Evolutionary conservation across 1,140 invertebrate genomes (phyloP).

Genomic region (Brachionus rotundiformis): DNA sequence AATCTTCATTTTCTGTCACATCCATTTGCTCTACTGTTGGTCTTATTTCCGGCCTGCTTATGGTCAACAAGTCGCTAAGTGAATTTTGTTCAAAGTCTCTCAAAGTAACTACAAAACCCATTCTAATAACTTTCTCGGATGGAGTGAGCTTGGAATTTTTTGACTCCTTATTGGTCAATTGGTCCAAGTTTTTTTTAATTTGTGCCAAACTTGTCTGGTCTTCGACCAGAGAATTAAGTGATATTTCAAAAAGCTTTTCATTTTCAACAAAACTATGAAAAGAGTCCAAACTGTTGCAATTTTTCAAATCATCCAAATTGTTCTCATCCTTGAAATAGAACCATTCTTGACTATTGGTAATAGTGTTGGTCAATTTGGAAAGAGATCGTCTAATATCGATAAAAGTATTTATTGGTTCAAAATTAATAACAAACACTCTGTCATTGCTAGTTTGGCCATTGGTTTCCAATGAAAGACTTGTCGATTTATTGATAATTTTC

Average conservation of each 20-base stretch:
- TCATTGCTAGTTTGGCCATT: neutral
- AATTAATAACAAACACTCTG: neutral
- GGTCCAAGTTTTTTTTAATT: conserved; percentile 8
- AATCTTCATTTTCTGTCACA: neutral
- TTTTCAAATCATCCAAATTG: neutral
- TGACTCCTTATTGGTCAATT: neutral
- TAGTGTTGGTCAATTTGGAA: conserved; percentile 23
- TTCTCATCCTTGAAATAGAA: conserved; percentile 12
- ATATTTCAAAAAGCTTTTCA: neutral
- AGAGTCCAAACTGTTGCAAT: neutral
- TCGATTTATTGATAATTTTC: conserved; percentile 11
- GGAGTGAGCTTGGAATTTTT: neutral
- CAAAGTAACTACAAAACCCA: neutral
- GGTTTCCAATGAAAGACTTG: neutral
- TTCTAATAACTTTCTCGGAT: neutral
- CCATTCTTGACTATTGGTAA: conserved; percentile 39
- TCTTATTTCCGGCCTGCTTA: neutral
- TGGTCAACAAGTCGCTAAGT: neutral
- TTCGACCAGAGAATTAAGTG: conserved; percentile 13
- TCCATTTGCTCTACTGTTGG: neutral
- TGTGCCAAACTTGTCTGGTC: neutral
- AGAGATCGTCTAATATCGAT: conserved; percentile 31
- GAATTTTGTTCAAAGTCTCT: neutral
- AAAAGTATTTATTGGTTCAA: neutral
- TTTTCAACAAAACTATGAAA: neutral